Percentiles rank a stretch among this genome's conserved stretches.
Conservation (phyloP, 2,888 invertebrate genomes). For the Pyrrhosoma nymphula region DNA sequence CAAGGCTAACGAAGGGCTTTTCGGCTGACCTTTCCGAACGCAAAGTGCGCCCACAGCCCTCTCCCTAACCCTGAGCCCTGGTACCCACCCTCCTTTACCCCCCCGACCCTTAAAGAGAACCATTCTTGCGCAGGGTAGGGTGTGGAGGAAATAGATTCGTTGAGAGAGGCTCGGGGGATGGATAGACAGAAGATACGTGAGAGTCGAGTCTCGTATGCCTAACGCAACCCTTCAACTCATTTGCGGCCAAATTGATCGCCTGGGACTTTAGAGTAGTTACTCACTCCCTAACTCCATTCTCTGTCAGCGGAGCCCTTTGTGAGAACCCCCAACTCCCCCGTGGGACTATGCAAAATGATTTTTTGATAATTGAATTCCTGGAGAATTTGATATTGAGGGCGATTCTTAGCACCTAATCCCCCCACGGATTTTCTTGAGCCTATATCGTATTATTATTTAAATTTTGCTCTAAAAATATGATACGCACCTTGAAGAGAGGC, state of each 20-base stretch:
- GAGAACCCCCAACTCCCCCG: background rate
- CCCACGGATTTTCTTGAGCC: background rate
- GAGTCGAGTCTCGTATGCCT: too few species aligned
- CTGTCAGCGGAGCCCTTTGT: background rate
- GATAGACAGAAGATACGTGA: too few species aligned
- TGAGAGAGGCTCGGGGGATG: too few species aligned
- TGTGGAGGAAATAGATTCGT: background rate
- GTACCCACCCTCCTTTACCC: too few species aligned
- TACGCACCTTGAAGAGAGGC: too few species aligned
- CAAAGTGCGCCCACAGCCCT: background rate
- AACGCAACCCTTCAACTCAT: background rate
- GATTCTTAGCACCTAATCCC: background rate
- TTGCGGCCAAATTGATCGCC: background rate
- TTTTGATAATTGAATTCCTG: background rate
- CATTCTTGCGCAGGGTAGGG: background rate
- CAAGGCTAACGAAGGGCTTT: conserved; percentile 38
- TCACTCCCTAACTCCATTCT: background rate
- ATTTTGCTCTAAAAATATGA: too few species aligned
- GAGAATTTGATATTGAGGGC: background rate
- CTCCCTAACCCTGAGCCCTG: background rate
- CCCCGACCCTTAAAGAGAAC: background rate
- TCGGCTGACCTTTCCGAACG: conserved; percentile 33
- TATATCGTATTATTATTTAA: too few species aligned
- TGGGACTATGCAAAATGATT: background rate
- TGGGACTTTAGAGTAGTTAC: background rate